Conservation (phyloP, 2,797 vertebrate species). For the Anomalospiza imberbis region DNA sequence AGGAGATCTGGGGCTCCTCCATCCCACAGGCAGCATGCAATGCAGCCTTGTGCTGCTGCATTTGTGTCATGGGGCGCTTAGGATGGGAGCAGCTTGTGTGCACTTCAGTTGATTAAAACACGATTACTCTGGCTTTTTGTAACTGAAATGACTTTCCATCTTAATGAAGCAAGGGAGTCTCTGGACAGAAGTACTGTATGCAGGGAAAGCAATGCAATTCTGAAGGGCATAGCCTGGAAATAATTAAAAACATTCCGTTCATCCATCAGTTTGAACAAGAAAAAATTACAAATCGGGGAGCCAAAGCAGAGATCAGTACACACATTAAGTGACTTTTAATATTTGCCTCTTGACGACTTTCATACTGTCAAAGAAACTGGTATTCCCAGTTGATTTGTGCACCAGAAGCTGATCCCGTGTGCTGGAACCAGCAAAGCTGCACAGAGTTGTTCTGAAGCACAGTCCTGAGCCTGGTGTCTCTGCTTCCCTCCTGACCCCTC, state of each 20-base stretch:
- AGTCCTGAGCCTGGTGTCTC: background rate
- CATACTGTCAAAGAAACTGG: background rate
- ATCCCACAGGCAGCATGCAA: background rate
- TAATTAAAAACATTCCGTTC: constrained; percentile 32
- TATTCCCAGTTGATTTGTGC: background rate
- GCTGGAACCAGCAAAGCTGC: background rate
- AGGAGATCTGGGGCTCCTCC: background rate
- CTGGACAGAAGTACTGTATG: constrained; percentile 21
- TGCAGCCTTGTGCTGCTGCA: background rate
- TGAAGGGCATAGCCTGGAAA: constrained; percentile 46
- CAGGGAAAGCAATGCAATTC: constrained; percentile 14
- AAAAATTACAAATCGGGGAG: background rate
- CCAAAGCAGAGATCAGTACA: background rate
- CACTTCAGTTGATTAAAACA: constrained; percentile 26
- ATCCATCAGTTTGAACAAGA: constrained; percentile 40
- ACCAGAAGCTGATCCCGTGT: background rate
- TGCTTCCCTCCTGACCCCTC: background rate
- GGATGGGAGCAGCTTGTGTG: background rate
- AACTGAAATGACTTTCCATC: constrained; percentile 31
- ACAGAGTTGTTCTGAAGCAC: background rate
- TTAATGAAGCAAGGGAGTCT: constrained; percentile 57
- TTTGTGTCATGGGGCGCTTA: background rate
- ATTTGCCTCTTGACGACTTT: background rate
- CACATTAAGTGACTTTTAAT: background rate
- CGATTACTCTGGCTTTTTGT: constrained; percentile 15